These are phyloP conservation scores for Trichacis sp. DNA, from an alignment of 2,888 invertebrate genomes.

Conservation along the genomic window DNA sequence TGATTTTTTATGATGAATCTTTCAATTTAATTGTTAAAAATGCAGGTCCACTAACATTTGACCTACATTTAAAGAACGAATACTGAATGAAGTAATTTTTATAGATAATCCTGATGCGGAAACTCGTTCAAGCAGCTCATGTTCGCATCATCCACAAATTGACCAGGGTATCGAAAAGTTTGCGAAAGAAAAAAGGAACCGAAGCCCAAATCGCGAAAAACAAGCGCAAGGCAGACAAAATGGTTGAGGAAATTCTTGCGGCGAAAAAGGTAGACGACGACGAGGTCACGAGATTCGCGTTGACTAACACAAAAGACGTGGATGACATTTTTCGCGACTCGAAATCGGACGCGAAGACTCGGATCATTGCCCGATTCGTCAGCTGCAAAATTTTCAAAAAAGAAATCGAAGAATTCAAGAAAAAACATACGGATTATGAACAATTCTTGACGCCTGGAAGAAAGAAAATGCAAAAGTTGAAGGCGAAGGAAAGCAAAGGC, in stretches of 20 bases:
- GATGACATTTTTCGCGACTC: constrained; percentile 47
- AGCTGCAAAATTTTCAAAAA: constrained; percentile 48
- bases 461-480: constrained; percentile 40
- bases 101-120: constrained; percentile 58
- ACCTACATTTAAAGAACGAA: too few species aligned
- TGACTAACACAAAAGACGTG: constrained; percentile 46
- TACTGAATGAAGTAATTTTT: too few species aligned
- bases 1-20: too few species aligned
- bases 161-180: constrained; percentile 50
- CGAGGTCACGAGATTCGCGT: constrained; percentile 56
- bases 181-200: constrained; percentile 52
- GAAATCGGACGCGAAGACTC: constrained; percentile 34
- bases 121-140: constrained; percentile 53
- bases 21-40: too few species aligned
- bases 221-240: constrained; percentile 52
- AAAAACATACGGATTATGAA: constrained; percentile 56
- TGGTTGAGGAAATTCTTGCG: constrained; percentile 52
- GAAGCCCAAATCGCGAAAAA: constrained; percentile 56
- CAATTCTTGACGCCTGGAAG: constrained; percentile 46
- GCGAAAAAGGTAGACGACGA: constrained; percentile 60
- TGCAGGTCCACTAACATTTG: too few species aligned
- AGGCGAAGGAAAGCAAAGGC: constrained; percentile 34
- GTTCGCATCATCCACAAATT: constrained; percentile 53
- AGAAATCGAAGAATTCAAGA: constrained; percentile 51
- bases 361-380: constrained; percentile 52